These are phyloP conservation scores for Cephus cinctus DNA, from an alignment of 1,140 invertebrate species.

Conservation along the genomic window DNA sequence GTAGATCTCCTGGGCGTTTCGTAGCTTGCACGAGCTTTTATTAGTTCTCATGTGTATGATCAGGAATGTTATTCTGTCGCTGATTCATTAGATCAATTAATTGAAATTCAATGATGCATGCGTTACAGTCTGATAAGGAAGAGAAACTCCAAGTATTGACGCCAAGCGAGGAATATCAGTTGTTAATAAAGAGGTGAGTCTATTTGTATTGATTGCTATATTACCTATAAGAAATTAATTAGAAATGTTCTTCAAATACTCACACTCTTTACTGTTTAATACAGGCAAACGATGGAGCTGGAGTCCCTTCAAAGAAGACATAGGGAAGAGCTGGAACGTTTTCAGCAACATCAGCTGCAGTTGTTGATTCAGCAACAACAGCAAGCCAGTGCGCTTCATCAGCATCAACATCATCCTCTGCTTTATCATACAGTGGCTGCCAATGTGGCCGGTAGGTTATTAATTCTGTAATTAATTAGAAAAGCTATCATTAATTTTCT, in stretches of 20 bases:
- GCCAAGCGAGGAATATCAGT: conserved; percentile 53
- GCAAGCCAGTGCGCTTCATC: conserved; percentile 48
- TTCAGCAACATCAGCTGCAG: conserved; percentile 53
- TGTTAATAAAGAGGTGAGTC: conserved; percentile 50
- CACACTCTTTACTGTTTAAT: no score
- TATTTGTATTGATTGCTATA: background rate
- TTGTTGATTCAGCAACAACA: conserved; percentile 51
- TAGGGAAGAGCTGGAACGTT: conserved; percentile 50
- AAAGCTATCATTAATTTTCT: background rate
- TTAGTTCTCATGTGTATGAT: no score
- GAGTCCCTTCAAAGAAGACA: conserved; percentile 51
- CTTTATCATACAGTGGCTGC: conserved; percentile 48
- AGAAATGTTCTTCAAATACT: background rate
- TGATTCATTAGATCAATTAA: no score
- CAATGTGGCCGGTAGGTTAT: conserved; percentile 31
- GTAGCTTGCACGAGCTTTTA: no score
- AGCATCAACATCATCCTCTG: conserved; percentile 50
- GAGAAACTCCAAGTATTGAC: conserved; percentile 43
- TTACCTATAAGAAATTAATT: background rate
- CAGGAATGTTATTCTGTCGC: no score
- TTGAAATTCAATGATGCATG: no score
- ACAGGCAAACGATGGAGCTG: conserved; percentile 50
- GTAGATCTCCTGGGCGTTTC: no score
- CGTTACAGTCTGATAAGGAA: conserved; percentile 43
- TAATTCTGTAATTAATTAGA: background rate